Conservation (phyloP, 2,797 vertebrate species). For the Nannoperca obscura region DNA sequence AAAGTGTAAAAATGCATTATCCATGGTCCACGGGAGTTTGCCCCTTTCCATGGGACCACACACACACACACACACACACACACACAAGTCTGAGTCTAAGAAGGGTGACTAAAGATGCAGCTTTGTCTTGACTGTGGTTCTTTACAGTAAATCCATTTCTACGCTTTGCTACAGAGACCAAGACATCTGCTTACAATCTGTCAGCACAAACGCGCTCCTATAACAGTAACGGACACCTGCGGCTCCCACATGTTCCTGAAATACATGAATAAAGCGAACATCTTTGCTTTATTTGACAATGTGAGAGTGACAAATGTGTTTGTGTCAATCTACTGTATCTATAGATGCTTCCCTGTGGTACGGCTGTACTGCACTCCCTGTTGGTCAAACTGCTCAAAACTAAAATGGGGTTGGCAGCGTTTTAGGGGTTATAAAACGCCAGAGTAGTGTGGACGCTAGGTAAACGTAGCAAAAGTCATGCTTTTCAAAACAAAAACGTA, state of each 20-base stretch:
- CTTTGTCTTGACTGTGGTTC: constrained; percentile 62
- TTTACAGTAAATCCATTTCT: constrained; percentile 72
- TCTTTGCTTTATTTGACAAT: constrained; percentile 16
- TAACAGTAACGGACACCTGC: constrained; percentile 63
- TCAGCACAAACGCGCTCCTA: constrained; percentile 45
- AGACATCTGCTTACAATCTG: constrained; percentile 76
- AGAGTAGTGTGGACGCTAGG: too few relatives aligned
- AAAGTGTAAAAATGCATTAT: constrained; percentile 79
- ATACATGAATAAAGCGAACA: not conserved
- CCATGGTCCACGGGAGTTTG: constrained; percentile 60
- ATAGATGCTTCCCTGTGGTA: not conserved
- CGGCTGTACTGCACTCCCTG: too few relatives aligned
- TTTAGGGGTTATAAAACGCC: too few relatives aligned
- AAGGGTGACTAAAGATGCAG: constrained; percentile 71
- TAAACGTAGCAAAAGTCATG: too few relatives aligned
- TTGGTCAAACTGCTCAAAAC: not conserved
- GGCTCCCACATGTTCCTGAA: constrained; percentile 30
- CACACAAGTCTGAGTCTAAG: constrained; percentile 17
- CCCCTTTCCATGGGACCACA: constrained; percentile 69
- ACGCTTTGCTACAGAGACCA: constrained; percentile 55
- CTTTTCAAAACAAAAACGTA: too few relatives aligned
- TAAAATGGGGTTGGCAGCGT: too few relatives aligned
- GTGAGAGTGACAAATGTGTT: constrained; percentile 25
- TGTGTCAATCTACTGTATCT: not conserved
- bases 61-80: constrained; percentile 78